These are phyloP conservation scores for Sebastolobus alascanus DNA, from an alignment of 2,797 vertebrate species.

Conservation along the genomic window DNA sequence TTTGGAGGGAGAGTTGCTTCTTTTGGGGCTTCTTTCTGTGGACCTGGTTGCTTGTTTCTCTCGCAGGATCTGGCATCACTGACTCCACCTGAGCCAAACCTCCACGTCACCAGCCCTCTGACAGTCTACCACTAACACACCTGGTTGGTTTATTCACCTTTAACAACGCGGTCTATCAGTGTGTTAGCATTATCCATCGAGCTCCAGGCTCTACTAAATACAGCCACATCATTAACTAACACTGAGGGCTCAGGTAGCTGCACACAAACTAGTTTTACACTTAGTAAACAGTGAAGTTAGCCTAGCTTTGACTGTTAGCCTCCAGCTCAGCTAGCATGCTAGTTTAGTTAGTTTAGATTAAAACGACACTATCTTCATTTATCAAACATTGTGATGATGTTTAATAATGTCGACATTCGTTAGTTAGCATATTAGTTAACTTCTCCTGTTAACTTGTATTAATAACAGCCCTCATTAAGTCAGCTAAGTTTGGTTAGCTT, in stretches of 20 bases:
- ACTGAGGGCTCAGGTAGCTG: not conserved
- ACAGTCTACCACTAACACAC: not conserved
- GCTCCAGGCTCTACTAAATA: rapidly evolving
- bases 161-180: rapidly evolving
- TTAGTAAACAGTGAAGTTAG: not conserved
- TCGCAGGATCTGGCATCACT: too few relatives aligned
- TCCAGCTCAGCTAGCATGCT: not conserved
- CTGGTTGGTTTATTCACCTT: not conserved
- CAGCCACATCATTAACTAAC: not conserved
- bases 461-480: not conserved
- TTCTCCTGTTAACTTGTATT: not conserved
- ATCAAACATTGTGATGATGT: not conserved
- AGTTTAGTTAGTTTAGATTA: not conserved
- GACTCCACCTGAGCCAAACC: not conserved
- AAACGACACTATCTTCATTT: rapidly evolving
- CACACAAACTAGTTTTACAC: not conserved
- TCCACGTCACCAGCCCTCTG: constrained; percentile 58
- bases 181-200: not conserved
- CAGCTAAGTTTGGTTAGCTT: not conserved
- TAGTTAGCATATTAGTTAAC: not conserved
- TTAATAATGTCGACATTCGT: not conserved
- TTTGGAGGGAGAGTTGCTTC: too few relatives aligned
- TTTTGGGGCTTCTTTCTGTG: too few relatives aligned
- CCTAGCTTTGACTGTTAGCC: not conserved
- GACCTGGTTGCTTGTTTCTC: too few relatives aligned